These are phyloP conservation scores for Pteria penguin DNA, from an alignment of 2,888 invertebrate genomes.

Conservation along the genomic window DNA sequence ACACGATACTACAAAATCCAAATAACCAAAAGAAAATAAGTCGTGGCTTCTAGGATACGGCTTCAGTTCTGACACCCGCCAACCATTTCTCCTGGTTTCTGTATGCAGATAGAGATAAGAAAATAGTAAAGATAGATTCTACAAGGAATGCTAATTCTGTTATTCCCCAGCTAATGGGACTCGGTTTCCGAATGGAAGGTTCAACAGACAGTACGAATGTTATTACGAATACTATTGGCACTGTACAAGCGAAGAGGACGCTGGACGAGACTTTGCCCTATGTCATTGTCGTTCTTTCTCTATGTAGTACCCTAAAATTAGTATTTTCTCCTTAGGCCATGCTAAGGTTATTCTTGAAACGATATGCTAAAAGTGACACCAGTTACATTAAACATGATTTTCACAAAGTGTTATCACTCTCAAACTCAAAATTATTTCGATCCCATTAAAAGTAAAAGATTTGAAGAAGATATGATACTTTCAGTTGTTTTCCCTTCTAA, in stretches of 20 bases:
- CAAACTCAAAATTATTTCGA: no score
- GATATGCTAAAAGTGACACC: no score
- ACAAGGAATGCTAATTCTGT: not conserved
- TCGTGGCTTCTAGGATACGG: not conserved
- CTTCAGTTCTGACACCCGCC: not conserved
- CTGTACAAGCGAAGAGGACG: not conserved
- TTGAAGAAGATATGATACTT: no score
- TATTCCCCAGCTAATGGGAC: conserved; percentile 15
- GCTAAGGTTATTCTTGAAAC: no score
- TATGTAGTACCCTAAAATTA: no score
- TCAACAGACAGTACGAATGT: conserved; percentile 1
- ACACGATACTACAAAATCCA: conserved; percentile 9
- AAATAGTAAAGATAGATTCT: not conserved
- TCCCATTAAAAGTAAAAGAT: no score
- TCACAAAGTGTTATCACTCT: no score
- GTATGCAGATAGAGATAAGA: not conserved
- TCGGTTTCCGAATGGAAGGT: not conserved
- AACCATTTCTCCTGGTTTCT: not conserved
- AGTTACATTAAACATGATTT: no score
- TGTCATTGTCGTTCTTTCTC: not conserved
- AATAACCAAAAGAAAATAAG: conserved; percentile 13
- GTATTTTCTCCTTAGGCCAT: no score
- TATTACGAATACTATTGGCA: not conserved
- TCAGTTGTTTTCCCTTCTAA: no score
- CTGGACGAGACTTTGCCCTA: conserved; percentile 1